Evolutionary conservation across 2,888 invertebrate genomes (phyloP).

Genomic region (Phaonia tiefii): DNA sequence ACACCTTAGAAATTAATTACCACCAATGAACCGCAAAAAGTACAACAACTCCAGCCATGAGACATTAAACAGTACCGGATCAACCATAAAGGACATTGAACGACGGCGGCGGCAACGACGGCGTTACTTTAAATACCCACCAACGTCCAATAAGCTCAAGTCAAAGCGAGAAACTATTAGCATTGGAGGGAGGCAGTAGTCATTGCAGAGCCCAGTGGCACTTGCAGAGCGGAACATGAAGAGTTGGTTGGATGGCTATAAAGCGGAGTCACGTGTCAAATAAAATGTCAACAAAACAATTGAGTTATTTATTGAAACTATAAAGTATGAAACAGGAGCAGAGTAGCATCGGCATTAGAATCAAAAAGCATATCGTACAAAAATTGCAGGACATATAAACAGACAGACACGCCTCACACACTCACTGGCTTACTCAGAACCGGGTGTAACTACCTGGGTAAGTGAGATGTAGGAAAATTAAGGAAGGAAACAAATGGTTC

Average conservation of each 20-base stretch:
- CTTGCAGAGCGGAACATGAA: not conserved
- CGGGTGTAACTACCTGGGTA: not conserved
- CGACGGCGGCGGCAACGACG: slow-evolving; percentile 31
- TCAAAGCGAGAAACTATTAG: slow-evolving; percentile 44
- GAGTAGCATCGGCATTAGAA: slow-evolving; percentile 67
- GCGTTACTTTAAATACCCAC: slow-evolving; percentile 60
- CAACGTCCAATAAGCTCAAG: slow-evolving; percentile 58
- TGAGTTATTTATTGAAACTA: slow-evolving; percentile 78
- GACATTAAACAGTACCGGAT: slow-evolving; percentile 35
- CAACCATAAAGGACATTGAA: slow-evolving; percentile 57
- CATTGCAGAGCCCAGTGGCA: not conserved
- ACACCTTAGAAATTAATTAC: slow-evolving; percentile 76
- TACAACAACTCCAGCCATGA: slow-evolving; percentile 58
- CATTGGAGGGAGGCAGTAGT: slow-evolving; percentile 7
- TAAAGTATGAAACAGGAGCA: slow-evolving; percentile 37
- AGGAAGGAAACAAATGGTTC: slow-evolving; percentile 59
- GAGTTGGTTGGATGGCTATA: slow-evolving; percentile 49
- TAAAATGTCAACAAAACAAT: slow-evolving; percentile 80
- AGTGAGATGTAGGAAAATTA: slow-evolving; percentile 38
- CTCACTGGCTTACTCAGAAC: too few relatives aligned
- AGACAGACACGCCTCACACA: slow-evolving; percentile 1
- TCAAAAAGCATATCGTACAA: slow-evolving; percentile 47
- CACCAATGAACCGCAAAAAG: slow-evolving; percentile 71
- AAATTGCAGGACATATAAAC: slow-evolving; percentile 44
- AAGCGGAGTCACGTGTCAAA: slow-evolving; percentile 79